Base-by-base conservation (phyloP, 35 echinoderm and acorn worm genomes). In the Heliocidaris erythrogramma region DNA sequence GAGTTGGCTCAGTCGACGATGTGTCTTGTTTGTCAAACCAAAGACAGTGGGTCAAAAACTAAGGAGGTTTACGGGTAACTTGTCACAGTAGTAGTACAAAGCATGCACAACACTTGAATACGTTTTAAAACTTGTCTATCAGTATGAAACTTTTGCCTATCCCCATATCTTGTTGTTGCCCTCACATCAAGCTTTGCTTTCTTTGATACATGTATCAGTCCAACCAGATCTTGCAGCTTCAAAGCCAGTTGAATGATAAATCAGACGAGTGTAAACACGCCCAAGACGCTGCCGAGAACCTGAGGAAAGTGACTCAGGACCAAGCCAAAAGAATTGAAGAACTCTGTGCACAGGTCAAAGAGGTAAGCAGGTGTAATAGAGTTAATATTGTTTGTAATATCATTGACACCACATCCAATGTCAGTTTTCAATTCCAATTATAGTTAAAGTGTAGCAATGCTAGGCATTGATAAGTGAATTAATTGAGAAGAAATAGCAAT, bases 241-340 rank as follows among this genome's bases (percentile, higher is more conserved):
- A 97, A 71, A 93, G 92, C 29, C 84, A 99, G 60, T 85, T 99
- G 47, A 96, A 94, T 60, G 94, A 69, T 48, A 96, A 94, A 53
- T 32, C 86, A 10, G 96, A 99, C 90, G 95, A 97, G 32, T 92
- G 95, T 47, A 97, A 97, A 92, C 98, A 99, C 31, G 93, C 97
- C 30, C 88, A 94, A 21, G 98, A 99, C 2, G 71, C 49, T 5
- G 93, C 95, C 0, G 89, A 94, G 21, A 49, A 92, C 48, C 48
- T 95, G 30, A 96, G 95, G 90, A 93, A 93, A 85, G 94, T 95
- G 4, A 95, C 90, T 6, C 94, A 95, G 11, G 95, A 97, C 2
- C 98, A 97, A 93, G 88, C 85, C 16, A 59, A 60, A 30, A 97
- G 96, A 32, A 97, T 99, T 47, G 96, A 99, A 84, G 87, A 95